Percentiles rank a stretch among this genome's conserved stretches.
Evolutionary conservation across 2,888 invertebrate genomes (phyloP).

Genomic region (Nesidiocoris tenuis): DNA sequence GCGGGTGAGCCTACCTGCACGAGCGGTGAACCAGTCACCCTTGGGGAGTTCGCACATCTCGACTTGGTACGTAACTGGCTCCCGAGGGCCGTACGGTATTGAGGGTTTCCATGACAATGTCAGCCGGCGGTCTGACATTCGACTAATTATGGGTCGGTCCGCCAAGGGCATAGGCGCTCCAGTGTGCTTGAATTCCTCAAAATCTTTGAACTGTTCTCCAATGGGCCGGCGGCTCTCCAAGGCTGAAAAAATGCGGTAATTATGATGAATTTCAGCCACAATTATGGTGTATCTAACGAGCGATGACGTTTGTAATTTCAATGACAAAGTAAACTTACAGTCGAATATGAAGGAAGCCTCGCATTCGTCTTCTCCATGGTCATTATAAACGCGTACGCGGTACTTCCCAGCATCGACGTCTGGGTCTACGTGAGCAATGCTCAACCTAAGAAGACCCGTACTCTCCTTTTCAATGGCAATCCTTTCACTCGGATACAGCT

Average conservation of each 20-base stretch:
- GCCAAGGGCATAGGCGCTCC: conserved; percentile 85
- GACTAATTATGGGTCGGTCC: conserved; percentile 87
- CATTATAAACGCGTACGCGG: conserved; percentile 77
- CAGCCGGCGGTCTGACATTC: conserved; percentile 85
- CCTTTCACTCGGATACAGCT: conserved; percentile 77
- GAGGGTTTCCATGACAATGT: conserved; percentile 93
- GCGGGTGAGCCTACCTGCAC: conserved; percentile 69
- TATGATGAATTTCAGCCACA: no score
- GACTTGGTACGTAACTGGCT: conserved; percentile 87
- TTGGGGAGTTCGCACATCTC: conserved; percentile 92
- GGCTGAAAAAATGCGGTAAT: conserved; percentile 39
- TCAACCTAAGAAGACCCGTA: conserved; percentile 78
- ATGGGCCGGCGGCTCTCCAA: conserved; percentile 50
- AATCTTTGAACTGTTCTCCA: conserved; percentile 77
- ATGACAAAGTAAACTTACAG: conserved; percentile 63
- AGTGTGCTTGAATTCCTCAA: conserved; percentile 76
- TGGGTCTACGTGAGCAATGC: conserved; percentile 73
- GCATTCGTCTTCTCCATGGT: conserved; percentile 79
- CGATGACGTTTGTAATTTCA: no score
- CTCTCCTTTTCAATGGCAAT: conserved; percentile 79
- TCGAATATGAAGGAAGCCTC: conserved; percentile 78
- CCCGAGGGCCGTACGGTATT: conserved; percentile 79
- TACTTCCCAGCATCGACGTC: conserved; percentile 80
- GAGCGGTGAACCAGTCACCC: conserved; percentile 89
- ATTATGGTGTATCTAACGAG: no score